Evolutionary conservation across 2,888 invertebrate genomes (phyloP).

Genomic region (Oscheius myriophilus): DNA sequence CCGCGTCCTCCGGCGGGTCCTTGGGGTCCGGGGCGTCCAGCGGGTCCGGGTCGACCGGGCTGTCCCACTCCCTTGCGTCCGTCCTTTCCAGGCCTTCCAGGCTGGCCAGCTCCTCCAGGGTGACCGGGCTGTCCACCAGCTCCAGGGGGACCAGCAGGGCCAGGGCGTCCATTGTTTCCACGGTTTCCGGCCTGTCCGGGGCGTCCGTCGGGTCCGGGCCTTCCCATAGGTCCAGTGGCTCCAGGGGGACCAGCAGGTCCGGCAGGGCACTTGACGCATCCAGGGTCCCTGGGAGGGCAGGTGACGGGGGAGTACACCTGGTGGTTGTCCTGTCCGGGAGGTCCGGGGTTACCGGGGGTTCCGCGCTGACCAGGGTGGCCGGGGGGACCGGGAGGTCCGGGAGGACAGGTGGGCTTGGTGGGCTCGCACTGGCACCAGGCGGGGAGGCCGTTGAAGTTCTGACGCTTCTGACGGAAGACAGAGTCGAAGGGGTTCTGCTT

Average conservation of each 20-base stretch:
- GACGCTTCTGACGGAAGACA: slow-evolving; percentile 66
- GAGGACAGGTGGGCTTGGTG: slow-evolving; percentile 56
- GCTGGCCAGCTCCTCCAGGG: slow-evolving; percentile 48
- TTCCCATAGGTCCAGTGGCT: slow-evolving; percentile 54
- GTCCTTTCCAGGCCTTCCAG: slow-evolving; percentile 55
- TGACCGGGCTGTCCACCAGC: slow-evolving; percentile 52
- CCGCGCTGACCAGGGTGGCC: slow-evolving; percentile 52
- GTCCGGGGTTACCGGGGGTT: slow-evolving; percentile 52
- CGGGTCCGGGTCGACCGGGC: slow-evolving; percentile 49
- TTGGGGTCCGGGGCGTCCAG: slow-evolving; percentile 51
- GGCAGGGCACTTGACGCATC: slow-evolving; percentile 59
- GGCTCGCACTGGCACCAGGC: slow-evolving; percentile 67
- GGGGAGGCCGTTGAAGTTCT: slow-evolving; percentile 58
- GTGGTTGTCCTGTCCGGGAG: slow-evolving; percentile 51
- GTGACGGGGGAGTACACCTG: slow-evolving; percentile 49
- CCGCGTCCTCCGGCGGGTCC: slow-evolving; percentile 58
- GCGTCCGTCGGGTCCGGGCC: slow-evolving; percentile 58
- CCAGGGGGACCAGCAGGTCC: slow-evolving; percentile 61
- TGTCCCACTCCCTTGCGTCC: slow-evolving; percentile 51
- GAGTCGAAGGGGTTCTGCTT: slow-evolving; percentile 56
- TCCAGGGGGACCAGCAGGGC: slow-evolving; percentile 61
- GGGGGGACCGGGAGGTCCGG: slow-evolving; percentile 57
- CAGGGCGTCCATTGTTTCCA: slow-evolving; percentile 54
- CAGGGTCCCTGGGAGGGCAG: slow-evolving; percentile 44
- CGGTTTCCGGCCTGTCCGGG: slow-evolving; percentile 59